phyloP scores from a whole-genome alignment of 1,140 invertebrate genomes.

The Helicoverpa zea region DNA sequence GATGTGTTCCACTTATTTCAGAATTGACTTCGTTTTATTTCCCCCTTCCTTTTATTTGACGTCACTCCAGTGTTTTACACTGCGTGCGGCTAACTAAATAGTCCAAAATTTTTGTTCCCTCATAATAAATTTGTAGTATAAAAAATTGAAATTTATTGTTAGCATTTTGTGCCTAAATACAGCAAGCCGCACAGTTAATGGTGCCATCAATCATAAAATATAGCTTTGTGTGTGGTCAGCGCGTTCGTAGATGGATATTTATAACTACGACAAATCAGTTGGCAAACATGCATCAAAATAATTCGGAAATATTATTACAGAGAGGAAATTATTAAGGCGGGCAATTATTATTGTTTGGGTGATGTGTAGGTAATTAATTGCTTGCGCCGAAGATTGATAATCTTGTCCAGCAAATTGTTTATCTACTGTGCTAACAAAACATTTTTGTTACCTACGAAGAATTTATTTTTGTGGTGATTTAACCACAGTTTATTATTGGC shows the following conservation, averaged over 20 bases:
- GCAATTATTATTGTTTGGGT: conserved; percentile 32
- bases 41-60: conserved; percentile 48
- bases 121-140: conserved; percentile 38
- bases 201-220: conserved; percentile 53
- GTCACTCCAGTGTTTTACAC: conserved; percentile 54
- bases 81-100: conserved; percentile 49
- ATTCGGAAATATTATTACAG: conserved; percentile 42
- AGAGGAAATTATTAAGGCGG: conserved; percentile 47
- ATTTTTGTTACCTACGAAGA: background rate
- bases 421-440: background rate
- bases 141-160: conserved; percentile 56
- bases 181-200: conserved; percentile 47
- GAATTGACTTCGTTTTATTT: conserved; percentile 67
- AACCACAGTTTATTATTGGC: too few relatives aligned
- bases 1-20: conserved; percentile 69
- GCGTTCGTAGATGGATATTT: conserved; percentile 51
- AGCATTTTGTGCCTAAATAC: conserved; percentile 52
- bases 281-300: conserved; percentile 40
- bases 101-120: conserved; percentile 34
- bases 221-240: conserved; percentile 51
- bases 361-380: conserved; percentile 29
- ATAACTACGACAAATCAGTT: conserved; percentile 52
- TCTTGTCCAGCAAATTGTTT: conserved; percentile 1
- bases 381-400: conserved; percentile 19
- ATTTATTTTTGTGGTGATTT: too few relatives aligned